phyloP scores from a whole-genome alignment of 2,797 vertebrate genomes.

The Gallinago stenura region DNA sequence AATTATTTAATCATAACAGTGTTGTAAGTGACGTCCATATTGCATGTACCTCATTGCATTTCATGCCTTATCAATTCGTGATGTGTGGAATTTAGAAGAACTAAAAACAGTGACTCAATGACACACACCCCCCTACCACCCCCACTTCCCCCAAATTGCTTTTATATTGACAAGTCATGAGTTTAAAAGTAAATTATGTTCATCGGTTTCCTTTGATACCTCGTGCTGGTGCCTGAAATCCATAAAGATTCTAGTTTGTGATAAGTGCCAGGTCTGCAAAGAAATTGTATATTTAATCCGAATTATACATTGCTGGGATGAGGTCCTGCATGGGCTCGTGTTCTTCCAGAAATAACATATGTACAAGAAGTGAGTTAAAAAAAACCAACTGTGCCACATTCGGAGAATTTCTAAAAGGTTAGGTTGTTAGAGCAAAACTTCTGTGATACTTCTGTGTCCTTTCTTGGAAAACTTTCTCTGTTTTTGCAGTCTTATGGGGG shows the following conservation, averaged over 20 bases:
- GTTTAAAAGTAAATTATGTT: neutral
- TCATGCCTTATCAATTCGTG: neutral
- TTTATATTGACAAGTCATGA: neutral
- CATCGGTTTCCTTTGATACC: constrained; percentile 2
- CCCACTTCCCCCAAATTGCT: neutral
- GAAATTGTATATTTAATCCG: neutral
- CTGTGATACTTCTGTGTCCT: neutral
- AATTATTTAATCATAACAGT: neutral
- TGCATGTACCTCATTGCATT: neutral
- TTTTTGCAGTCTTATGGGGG: neutral
- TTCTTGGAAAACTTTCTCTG: neutral
- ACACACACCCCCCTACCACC: neutral
- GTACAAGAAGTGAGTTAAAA: neutral
- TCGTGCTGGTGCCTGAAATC: neutral
- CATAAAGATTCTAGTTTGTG: neutral
- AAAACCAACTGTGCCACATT: neutral
- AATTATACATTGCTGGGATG: neutral
- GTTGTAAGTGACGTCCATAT: neutral
- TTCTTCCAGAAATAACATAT: neutral
- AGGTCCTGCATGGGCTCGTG: neutral
- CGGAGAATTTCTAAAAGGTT: neutral
- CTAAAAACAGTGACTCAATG: neutral
- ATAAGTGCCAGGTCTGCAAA: neutral
- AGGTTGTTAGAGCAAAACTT: neutral
- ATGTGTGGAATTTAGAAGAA: neutral